These are phyloP conservation scores for Schizopygopsis pylzovi DNA, from an alignment of 2,797 vertebrate genomes.

Conservation along the genomic window DNA sequence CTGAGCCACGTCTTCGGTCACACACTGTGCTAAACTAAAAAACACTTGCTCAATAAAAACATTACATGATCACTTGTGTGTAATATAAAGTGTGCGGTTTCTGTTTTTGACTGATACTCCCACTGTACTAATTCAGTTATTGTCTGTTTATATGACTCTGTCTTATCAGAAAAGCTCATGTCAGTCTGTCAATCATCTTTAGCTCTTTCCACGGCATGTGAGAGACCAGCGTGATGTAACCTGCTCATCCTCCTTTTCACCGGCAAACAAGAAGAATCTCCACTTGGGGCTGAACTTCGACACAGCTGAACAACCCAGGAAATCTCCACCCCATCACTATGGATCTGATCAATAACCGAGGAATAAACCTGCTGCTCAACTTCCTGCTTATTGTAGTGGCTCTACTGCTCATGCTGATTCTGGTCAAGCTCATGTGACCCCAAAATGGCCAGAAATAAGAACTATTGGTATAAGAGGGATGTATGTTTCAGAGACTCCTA, in stretches of 20 bases:
- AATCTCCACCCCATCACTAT: slow-evolving; percentile 60
- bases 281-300: not conserved
- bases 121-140: slow-evolving; percentile 26
- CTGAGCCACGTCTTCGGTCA: not conserved
- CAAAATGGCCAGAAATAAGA: not conserved
- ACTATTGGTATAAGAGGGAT: not conserved
- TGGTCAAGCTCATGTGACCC: slow-evolving; percentile 80
- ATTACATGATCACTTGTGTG: slow-evolving; percentile 28
- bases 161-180: slow-evolving; percentile 15
- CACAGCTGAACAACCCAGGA: not conserved
- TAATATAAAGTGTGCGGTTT: slow-evolving; percentile 11
- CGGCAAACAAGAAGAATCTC: not conserved
- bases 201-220: slow-evolving; percentile 57
- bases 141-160: slow-evolving; percentile 4
- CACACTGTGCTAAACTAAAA: slow-evolving; percentile 19
- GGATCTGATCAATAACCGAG: slow-evolving; percentile 80
- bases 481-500: not conserved
- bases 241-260: slow-evolving; percentile 34
- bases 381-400: slow-evolving; percentile 81
- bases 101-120: not conserved
- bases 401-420: slow-evolving; percentile 78
- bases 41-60: slow-evolving; percentile 52
- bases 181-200: slow-evolving; percentile 52
- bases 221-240: slow-evolving; percentile 52
- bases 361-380: slow-evolving; percentile 81